A percentile compares a stretch with the other conserved stretches of the same genome.
Conservation (phyloP, 2,113 vertebrate species). For the Bolborhynchus lineola region DNA sequence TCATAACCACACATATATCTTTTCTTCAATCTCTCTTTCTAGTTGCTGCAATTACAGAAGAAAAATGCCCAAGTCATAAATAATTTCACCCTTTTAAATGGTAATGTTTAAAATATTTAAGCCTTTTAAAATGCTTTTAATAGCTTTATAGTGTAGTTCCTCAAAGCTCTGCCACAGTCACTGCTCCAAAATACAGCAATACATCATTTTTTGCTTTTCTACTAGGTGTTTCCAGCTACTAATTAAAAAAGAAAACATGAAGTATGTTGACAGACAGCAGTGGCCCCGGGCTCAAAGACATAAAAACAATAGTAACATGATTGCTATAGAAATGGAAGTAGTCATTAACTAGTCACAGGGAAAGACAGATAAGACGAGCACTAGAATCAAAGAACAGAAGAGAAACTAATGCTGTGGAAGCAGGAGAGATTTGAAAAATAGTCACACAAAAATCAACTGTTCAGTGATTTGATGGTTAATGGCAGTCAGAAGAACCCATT, state of each 20-base stretch:
- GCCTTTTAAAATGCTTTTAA: not conserved
- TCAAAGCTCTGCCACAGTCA: not conserved
- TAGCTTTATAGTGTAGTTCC: not conserved
- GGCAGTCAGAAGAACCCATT: not conserved
- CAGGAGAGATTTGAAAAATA: not conserved
- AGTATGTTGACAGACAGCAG: not conserved
- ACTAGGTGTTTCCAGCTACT: not conserved
- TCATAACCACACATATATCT: not conserved
- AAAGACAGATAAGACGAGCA: not conserved
- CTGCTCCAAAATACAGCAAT: not conserved
- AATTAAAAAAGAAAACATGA: conserved; percentile 26
- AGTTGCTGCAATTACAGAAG: not conserved
- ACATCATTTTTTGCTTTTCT: not conserved
- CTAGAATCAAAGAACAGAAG: not conserved
- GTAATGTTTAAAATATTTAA: conserved; percentile 2
- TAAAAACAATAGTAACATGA: not conserved
- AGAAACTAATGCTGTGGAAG: not conserved
- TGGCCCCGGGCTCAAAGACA: not conserved
- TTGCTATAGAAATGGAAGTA: not conserved
- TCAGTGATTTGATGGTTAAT: not conserved
- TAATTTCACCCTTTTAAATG: not conserved
- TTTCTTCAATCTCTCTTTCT: not conserved
- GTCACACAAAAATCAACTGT: not conserved
- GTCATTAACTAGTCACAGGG: not conserved
- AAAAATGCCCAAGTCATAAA: not conserved